Percentiles rank a stretch among this genome's conserved stretches.
phyloP scores from a whole-genome alignment of 2,113 vertebrate species.

The Nesogale talazaci region DNA sequence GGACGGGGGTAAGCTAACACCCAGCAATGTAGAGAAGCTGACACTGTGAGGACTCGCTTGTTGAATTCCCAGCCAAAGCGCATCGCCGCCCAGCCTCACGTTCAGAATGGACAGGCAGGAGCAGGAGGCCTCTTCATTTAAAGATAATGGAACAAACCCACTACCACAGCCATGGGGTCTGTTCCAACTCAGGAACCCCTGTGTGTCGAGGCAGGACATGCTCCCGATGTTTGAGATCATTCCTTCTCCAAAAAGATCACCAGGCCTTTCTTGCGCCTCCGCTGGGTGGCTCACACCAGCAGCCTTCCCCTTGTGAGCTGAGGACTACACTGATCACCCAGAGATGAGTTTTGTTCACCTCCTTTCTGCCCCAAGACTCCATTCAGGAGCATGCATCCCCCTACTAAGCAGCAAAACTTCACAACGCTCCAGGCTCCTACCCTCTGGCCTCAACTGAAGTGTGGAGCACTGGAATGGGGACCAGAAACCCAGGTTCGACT shows the following conservation, averaged over 20 bases:
- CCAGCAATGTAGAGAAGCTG: slow-evolving; percentile 46
- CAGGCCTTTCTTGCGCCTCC: background rate
- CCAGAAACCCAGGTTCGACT: background rate
- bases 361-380: background rate
- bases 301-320: background rate
- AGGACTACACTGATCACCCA: background rate
- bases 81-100: background rate
- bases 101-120: background rate
- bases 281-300: background rate
- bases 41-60: slow-evolving; percentile 1
- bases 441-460: background rate
- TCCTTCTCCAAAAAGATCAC: background rate
- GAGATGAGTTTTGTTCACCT: background rate
- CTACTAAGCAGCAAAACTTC: background rate
- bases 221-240: background rate
- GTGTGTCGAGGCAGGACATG: background rate
- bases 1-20: slow-evolving; percentile 47
- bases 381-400: fast-evolving
- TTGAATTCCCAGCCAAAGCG: background rate
- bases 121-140: background rate
- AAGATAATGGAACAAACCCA: background rate
- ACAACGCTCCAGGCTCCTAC: background rate
- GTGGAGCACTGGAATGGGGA: background rate
- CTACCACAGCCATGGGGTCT: background rate
- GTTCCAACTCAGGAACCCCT: background rate